Conservation (phyloP, 1,140 invertebrate species). For the Lepidotrigona ventralis region DNA sequence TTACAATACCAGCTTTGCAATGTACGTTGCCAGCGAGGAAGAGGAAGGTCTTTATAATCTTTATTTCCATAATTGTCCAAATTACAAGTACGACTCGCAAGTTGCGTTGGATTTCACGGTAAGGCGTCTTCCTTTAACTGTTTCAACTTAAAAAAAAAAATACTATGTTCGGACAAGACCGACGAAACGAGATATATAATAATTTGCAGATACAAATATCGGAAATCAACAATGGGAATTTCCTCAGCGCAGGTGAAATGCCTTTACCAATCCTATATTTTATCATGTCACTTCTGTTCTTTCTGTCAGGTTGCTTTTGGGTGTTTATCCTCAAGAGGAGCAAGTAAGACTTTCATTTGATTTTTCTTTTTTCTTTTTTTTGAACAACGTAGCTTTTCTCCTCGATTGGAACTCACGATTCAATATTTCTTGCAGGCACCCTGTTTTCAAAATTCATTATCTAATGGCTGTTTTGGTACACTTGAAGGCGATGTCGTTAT, state of each 20-base stretch:
- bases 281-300: conserved; percentile 94
- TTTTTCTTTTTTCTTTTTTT: background rate
- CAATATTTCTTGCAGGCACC: conserved; percentile 81
- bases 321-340: conserved; percentile 92
- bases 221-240: conserved; percentile 93
- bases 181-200: background rate
- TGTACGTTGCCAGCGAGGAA: conserved; percentile 87
- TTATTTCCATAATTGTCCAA: conserved; percentile 97
- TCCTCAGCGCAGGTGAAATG: conserved; percentile 98
- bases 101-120: conserved; percentile 85
- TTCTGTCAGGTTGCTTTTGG: conserved; percentile 95
- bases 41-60: conserved; percentile 97
- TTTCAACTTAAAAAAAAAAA: no score
- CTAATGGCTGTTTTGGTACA: conserved; percentile 97
- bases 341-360: conserved; percentile 81
- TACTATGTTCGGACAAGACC: no score
- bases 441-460: conserved; percentile 98
- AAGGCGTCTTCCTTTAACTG: conserved; percentile 63
- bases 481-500: conserved; percentile 93
- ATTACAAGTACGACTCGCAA: conserved; percentile 81
- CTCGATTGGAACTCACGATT: no score
- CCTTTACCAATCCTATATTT: conserved; percentile 96
- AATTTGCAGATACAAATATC: conserved; percentile 87
- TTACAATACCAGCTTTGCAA: conserved; percentile 83
- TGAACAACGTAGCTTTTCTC: background rate